A percentile compares a stretch with the other conserved stretches of the same genome.
These are phyloP conservation scores for Dione vanillae DNA, from an alignment of 2,888 invertebrate genomes.

Conservation along the genomic window DNA sequence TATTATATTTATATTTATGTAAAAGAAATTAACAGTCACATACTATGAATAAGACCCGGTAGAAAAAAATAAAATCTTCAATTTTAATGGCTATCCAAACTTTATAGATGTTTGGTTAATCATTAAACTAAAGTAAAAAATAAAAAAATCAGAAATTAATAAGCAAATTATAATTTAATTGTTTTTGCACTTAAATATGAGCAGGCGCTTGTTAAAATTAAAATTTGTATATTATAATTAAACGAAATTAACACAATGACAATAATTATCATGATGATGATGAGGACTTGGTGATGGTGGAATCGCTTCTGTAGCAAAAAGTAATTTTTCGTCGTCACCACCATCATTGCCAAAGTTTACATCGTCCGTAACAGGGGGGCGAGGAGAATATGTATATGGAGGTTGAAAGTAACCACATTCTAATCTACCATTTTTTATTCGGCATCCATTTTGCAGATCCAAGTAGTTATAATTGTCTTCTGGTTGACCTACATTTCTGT, in stretches of 20 bases:
- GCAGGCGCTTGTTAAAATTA: background rate
- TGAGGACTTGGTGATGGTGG: background rate
- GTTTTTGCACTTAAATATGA: background rate
- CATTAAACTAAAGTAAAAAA: too few species aligned
- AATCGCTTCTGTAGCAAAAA: background rate
- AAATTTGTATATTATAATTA: background rate
- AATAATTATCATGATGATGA: background rate
- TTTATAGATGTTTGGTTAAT: too few species aligned
- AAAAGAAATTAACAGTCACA: too few species aligned
- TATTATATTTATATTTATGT: too few species aligned
- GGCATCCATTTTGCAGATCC: conserved; percentile 61
- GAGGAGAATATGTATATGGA: conserved; percentile 58
- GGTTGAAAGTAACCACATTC: conserved; percentile 69
- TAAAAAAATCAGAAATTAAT: background rate
- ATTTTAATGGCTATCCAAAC: too few species aligned
- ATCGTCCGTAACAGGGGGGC: conserved; percentile 51
- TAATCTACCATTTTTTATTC: conserved; percentile 63
- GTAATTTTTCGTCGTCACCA: background rate
- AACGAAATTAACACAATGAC: background rate
- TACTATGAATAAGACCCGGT: too few species aligned
- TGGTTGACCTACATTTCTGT: conserved; percentile 60
- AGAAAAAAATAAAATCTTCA: too few species aligned
- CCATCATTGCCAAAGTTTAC: conserved; percentile 17
- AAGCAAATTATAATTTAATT: background rate
- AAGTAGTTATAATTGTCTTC: conserved; percentile 46